Evolutionary conservation across 2,888 invertebrate species (phyloP).

Genomic region (Lordiphosa andalusiaca): DNA sequence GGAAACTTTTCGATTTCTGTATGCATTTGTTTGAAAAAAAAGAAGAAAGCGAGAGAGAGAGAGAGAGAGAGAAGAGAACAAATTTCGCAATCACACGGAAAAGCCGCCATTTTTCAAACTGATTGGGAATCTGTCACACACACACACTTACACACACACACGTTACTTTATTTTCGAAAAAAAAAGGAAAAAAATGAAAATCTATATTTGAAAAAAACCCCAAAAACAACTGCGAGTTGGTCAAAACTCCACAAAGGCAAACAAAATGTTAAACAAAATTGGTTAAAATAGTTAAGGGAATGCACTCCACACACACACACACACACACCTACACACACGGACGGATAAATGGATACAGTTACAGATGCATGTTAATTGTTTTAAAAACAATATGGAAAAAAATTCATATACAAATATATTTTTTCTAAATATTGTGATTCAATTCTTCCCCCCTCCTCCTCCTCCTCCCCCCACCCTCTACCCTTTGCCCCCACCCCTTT

Average conservation of each 20-base stretch:
- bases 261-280: neutral
- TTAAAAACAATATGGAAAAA: conserved; percentile 29
- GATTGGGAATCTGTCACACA: conserved; percentile 7
- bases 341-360: conserved; percentile 25
- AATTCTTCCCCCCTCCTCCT: conserved; percentile 6
- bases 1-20: conserved; percentile 22
- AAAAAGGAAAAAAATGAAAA: too few species aligned
- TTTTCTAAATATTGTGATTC: conserved; percentile 30
- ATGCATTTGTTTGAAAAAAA: conserved; percentile 19
- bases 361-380: conserved; percentile 31
- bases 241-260: too few species aligned
- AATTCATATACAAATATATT: conserved; percentile 15
- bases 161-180: neutral
- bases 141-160: neutral
- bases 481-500: neutral
- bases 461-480: neutral
- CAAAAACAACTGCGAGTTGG: too few species aligned
- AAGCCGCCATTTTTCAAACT: conserved; percentile 5
- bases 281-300: neutral
- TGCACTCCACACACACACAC: neutral
- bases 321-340: conserved; percentile 7
- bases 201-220: neutral
- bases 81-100: conserved; percentile 15
- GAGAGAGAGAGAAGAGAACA: neutral
- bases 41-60: neutral